A percentile compares a stretch with the other conserved stretches of the same genome.
phyloP scores from a whole-genome alignment of 2,888 invertebrate genomes.

The Drosophila monieri region DNA sequence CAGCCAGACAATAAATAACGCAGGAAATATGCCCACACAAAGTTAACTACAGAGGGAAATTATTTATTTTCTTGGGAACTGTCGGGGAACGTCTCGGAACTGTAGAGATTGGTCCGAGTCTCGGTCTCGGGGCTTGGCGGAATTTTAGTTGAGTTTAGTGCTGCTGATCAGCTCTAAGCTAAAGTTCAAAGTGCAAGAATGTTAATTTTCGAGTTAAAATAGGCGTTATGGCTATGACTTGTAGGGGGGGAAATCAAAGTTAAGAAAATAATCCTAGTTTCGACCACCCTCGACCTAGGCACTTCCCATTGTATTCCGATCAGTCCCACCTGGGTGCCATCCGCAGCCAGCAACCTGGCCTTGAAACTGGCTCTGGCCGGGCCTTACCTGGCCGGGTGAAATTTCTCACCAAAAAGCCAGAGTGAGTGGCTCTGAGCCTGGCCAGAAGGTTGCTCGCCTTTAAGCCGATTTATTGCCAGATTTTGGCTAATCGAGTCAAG shows the following conservation, averaged over 20 bases:
- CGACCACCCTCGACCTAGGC: background rate
- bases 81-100: background rate
- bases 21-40: constrained; percentile 38
- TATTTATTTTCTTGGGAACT: constrained; percentile 40
- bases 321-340: constrained; percentile 23
- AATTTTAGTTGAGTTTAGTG: constrained; percentile 31
- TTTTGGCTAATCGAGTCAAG: constrained; percentile 62
- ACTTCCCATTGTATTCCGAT: constrained; percentile 12
- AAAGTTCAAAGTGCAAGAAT: constrained; percentile 38
- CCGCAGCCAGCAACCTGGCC: constrained; percentile 40
- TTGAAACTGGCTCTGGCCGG: constrained; percentile 42
- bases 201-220: no score
- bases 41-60: constrained; percentile 16
- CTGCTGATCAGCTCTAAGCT: constrained; percentile 17
- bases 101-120: background rate
- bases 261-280: background rate
- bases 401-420: constrained; percentile 57
- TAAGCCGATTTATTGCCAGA: constrained; percentile 51
- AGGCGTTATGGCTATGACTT: background rate
- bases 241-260: no score
- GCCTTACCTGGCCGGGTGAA: constrained; percentile 55
- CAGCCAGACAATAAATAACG: constrained; percentile 31
- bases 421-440: constrained; percentile 5
- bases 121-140: constrained; percentile 17
- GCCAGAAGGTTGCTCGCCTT: constrained; percentile 48